These are phyloP conservation scores for Panthera leo DNA, from an alignment of 2,113 vertebrate genomes.

Conservation along the genomic window DNA sequence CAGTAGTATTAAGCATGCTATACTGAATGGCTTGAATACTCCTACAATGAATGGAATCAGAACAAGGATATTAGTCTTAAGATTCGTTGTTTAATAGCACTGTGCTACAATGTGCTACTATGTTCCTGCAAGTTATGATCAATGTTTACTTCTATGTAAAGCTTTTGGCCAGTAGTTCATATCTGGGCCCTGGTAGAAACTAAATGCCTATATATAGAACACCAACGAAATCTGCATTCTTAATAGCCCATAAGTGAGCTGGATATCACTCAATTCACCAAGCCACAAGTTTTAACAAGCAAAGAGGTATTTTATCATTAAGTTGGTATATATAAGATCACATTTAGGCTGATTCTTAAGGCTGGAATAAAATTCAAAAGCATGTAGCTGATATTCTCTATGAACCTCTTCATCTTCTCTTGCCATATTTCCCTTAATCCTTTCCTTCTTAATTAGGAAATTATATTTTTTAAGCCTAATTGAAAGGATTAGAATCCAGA, in stretches of 20 bases:
- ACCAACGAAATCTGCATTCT: neutral
- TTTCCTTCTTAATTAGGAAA: neutral
- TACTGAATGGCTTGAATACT: neutral
- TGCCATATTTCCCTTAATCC: neutral
- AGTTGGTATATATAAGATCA: neutral
- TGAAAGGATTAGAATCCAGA: neutral
- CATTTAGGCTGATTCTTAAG: neutral
- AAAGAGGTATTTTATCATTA: neutral
- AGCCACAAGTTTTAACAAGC: neutral
- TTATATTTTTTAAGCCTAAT: neutral
- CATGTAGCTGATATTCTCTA: neutral
- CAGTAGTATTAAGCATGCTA: neutral
- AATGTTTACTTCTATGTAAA: neutral
- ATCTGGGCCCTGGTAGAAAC: neutral
- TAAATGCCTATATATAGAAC: neutral
- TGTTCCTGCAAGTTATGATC: neutral
- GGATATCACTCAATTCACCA: neutral
- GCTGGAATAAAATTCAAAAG: neutral
- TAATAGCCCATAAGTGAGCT: neutral
- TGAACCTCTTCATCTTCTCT: neutral
- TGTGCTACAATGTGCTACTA: neutral
- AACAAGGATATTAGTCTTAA: neutral
- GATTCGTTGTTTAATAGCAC: neutral
- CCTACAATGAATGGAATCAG: neutral
- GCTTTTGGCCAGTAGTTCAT: neutral